Base-by-base conservation (phyloP, 2,888 invertebrate species). In the Eutolmus rufibarbis region DNA sequence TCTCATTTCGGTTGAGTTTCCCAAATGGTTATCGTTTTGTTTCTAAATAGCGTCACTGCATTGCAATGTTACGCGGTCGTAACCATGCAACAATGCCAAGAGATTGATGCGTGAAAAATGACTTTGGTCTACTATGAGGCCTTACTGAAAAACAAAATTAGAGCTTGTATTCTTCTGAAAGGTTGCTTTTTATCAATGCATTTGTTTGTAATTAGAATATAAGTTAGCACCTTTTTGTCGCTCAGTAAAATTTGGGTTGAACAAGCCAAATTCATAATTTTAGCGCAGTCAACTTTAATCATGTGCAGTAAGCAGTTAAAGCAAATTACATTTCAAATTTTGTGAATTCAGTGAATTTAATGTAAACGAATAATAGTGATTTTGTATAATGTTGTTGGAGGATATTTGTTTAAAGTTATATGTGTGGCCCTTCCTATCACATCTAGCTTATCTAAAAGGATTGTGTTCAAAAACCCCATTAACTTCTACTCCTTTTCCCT, bases 381-480 rank as follows among this genome's bases (percentile, higher is more conserved):
- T 77, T 46, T 74, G 37, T 74, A 87, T 57, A 78, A 91, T 91
- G 92, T 89, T 90, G 87, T 89, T 92, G 89, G 90, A 90, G 40
- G 91, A 92, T 89, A 90, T 92, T 74, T 93, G 93, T 89, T 89
- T 91, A 19, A 92, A 91, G 89, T 90, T 93, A 79, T 92, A 91
- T 86, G 90, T 92, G 78, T 92, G 91, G 91, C 92, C 93, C 57
- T 90, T 92, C 88, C 89, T 93, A 0, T 91, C 92, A 16, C 91
- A 93, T 88, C 89, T 93, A 89, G 92, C 93, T 28, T 91, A 90
- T 76, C 89, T 92, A 9, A 93, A 93, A 89, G 92, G 92, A 46
- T 89, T 92, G 87, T 93, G 93, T 88, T 91, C 91, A 37, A 87
- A 89, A 79, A 90, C 34, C 88, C 82, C 76, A 79, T 90, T 89